phyloP scores from a whole-genome alignment of 2,888 invertebrate species.

The Drosophila pseudotakahashii region DNA sequence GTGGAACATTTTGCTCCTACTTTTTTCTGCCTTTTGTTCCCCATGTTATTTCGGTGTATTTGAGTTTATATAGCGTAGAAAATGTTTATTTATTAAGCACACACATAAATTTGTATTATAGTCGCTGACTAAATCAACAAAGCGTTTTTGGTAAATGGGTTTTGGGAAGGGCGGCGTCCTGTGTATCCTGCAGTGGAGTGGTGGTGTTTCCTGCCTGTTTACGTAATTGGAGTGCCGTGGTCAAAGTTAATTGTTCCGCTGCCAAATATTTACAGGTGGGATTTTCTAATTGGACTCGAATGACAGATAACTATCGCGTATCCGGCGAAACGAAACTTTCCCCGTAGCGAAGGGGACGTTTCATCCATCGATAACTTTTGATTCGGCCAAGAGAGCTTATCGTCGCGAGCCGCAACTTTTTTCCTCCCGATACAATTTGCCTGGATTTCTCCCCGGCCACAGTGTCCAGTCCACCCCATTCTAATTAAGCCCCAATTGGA shows the following conservation, averaged over 20 bases:
- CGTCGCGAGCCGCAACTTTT: constrained; percentile 28
- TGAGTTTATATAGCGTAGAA: constrained; percentile 62
- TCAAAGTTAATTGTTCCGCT: constrained; percentile 53
- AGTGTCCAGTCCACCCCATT: constrained; percentile 25
- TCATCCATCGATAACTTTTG: constrained; percentile 11
- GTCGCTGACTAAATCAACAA: constrained; percentile 67
- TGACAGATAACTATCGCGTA: constrained; percentile 32
- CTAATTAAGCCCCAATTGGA: constrained; percentile 70
- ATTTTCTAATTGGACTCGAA: constrained; percentile 53
- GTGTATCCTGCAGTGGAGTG: constrained; percentile 10
- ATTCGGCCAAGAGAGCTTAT: constrained; percentile 19
- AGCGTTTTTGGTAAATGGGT: constrained; percentile 51
- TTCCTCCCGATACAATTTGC: constrained; percentile 32
- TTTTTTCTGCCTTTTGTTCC: constrained; percentile 25
- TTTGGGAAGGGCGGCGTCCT: neutral
- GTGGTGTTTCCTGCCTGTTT: constrained; percentile 10
- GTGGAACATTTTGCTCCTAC: constrained; percentile 41
- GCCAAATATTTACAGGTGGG: constrained; percentile 51
- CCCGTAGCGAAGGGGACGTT: neutral
- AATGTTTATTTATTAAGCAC: constrained; percentile 69
- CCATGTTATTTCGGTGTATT: constrained; percentile 55
- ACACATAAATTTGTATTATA: constrained; percentile 67
- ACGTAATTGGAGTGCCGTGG: constrained; percentile 57
- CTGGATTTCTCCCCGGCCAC: constrained; percentile 14
- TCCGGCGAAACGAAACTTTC: constrained; percentile 3